Conservation (phyloP, 92 coral and sea anemone species). For the Chrysogorgia sp. region DNA sequence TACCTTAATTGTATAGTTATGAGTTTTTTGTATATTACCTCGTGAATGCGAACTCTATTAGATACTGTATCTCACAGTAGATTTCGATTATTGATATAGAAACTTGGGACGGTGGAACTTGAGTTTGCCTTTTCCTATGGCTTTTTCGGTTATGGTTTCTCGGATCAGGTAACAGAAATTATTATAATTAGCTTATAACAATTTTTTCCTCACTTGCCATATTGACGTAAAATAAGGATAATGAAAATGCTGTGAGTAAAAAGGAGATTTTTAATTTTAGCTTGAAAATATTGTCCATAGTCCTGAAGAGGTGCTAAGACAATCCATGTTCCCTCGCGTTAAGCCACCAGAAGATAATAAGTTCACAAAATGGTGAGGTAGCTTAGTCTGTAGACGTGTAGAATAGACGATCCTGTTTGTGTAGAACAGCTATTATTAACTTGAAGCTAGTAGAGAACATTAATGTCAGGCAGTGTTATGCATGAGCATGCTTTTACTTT, state of each 20-base stretch:
- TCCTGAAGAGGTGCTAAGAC: slow-evolving; percentile 74
- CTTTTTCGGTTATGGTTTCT: slow-evolving; percentile 91
- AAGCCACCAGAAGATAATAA: slow-evolving; percentile 72
- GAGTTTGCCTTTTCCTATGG: slow-evolving; percentile 98
- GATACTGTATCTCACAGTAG: not conserved
- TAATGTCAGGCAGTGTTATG: too few relatives aligned
- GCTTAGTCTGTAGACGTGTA: slow-evolving; percentile 7
- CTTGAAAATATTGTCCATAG: slow-evolving; percentile 71
- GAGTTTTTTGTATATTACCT: not conserved
- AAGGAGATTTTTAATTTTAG: slow-evolving; percentile 40
- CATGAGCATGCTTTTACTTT: too few relatives aligned
- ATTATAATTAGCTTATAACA: too few relatives aligned
- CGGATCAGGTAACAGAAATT: slow-evolving; percentile 80
- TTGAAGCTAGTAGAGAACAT: too few relatives aligned
- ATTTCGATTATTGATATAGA: slow-evolving; percentile 53
- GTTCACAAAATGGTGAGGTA: slow-evolving; percentile 81
- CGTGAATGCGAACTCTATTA: not conserved
- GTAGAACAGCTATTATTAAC: not conserved
- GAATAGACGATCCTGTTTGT: not conserved
- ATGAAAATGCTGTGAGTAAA: not conserved
- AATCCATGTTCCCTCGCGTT: slow-evolving; percentile 91
- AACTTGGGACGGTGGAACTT: slow-evolving; percentile 77
- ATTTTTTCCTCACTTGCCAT: too few relatives aligned
- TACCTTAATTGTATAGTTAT: not conserved
- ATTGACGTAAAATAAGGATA: too few relatives aligned